Percentiles rank a stretch among this genome's conserved stretches.
Conservation (phyloP, 2,113 vertebrate species). For the Ochotona princeps region DNA sequence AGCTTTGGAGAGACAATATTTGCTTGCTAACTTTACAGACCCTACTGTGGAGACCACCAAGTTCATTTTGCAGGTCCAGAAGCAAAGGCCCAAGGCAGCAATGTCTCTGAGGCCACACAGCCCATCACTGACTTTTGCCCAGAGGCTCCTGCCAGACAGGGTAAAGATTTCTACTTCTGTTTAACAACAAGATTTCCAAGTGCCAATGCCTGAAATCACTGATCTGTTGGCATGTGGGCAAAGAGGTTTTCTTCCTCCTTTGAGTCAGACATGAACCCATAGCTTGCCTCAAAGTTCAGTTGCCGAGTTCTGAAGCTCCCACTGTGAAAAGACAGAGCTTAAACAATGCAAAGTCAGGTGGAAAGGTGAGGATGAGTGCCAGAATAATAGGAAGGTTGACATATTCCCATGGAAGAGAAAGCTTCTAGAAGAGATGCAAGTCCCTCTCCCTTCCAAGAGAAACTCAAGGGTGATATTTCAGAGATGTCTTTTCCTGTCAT, state of each 20-base stretch:
- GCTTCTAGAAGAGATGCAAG: background rate
- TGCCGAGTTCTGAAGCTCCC: background rate
- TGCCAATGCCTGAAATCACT: background rate
- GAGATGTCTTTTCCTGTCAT: constrained; percentile 12
- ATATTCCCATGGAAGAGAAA: background rate
- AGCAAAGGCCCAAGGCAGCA: background rate
- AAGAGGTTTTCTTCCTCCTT: background rate
- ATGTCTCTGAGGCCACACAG: background rate
- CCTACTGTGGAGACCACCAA: background rate
- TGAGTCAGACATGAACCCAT: background rate
- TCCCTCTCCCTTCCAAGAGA: background rate
- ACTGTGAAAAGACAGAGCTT: background rate
- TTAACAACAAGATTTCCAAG: background rate
- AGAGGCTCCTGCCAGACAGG: background rate
- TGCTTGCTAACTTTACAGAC: background rate
- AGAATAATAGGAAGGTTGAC: background rate
- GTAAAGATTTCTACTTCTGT: background rate
- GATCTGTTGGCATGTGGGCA: background rate
- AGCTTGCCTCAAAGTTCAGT: background rate
- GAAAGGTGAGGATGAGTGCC: background rate
- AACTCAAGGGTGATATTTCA: background rate
- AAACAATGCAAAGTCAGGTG: background rate
- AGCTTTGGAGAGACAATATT: background rate
- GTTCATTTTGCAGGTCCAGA: background rate
- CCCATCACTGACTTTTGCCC: background rate